Evolutionary conservation across 2,797 vertebrate species (phyloP).

Genomic region (Manis pentadactyla): DNA sequence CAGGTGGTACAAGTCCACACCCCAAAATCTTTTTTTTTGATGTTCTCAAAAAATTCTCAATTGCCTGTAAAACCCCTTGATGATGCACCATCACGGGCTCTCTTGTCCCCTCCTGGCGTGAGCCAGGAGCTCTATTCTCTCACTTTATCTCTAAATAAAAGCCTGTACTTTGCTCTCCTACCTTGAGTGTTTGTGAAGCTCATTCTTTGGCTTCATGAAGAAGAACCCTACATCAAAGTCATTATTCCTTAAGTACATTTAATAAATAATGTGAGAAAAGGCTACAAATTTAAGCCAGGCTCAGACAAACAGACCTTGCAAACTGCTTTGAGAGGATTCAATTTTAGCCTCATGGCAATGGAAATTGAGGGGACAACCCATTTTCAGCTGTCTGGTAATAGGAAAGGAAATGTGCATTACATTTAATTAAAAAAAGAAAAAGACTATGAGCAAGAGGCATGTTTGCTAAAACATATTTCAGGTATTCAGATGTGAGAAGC

Average conservation of each 20-base stretch:
- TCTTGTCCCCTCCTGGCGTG: too few species aligned
- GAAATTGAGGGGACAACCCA: neutral
- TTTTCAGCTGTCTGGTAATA: neutral
- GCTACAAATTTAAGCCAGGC: neutral
- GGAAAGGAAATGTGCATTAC: neutral
- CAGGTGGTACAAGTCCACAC: too few species aligned
- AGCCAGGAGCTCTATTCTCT: too few species aligned
- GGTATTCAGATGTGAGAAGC: neutral
- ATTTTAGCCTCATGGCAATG: neutral
- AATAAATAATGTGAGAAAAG: neutral
- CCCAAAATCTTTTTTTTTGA: too few species aligned
- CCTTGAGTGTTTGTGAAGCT: too few species aligned
- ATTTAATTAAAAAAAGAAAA: neutral
- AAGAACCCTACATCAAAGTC: neutral
- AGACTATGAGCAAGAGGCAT: rapidly evolving
- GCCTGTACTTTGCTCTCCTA: too few species aligned
- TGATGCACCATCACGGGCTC: too few species aligned
- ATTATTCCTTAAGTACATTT: neutral
- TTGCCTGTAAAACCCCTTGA: too few species aligned
- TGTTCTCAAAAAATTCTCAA: too few species aligned
- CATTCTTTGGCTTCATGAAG: too few species aligned
- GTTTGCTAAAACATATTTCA: neutral
- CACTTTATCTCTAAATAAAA: too few species aligned
- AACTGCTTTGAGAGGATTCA: neutral
- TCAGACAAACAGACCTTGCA: neutral